A percentile compares a stretch with the other conserved stretches of the same genome.
phyloP scores from a whole-genome alignment of 2,113 vertebrate genomes.

The Cryptomyrus ogoouensis region DNA sequence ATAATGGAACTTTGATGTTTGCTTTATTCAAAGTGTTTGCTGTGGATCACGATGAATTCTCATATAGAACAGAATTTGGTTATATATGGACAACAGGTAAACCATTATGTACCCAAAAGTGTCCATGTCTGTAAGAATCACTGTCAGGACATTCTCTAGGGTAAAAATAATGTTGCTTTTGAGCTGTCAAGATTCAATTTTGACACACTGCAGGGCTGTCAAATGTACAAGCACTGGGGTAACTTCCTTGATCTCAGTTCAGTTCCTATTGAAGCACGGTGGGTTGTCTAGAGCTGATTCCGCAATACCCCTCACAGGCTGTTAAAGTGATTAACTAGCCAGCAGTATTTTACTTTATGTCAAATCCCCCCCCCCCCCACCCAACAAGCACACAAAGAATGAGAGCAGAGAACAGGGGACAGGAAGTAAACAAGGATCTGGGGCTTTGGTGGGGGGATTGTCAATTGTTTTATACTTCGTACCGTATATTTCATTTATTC shows the following conservation, averaged over 20 bases:
- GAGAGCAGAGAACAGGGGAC: not conserved
- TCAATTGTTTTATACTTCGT: not conserved
- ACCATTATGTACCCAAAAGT: not conserved
- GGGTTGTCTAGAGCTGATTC: not conserved
- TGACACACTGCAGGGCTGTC: not conserved
- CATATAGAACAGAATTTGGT: not conserved
- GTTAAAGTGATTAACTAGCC: conserved; percentile 6
- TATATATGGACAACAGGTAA: not conserved
- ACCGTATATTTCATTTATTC: not conserved
- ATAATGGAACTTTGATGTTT: not conserved
- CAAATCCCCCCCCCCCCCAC: not conserved
- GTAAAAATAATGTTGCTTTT: not conserved
- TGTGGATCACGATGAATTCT: not conserved
- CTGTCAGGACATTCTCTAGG: not conserved
- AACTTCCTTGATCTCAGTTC: not conserved
- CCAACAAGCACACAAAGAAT: not conserved
- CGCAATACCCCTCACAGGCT: not conserved
- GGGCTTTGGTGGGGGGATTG: not conserved
- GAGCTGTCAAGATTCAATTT: not conserved
- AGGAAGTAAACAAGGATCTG: not conserved
- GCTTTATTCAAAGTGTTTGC: not conserved
- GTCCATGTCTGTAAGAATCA: not conserved
- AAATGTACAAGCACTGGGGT: not conserved
- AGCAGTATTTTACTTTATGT: not conserved
- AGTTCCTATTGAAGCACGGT: not conserved